Conservation (phyloP, 2,888 invertebrate species). For the Lasioglossum leucozonium region DNA sequence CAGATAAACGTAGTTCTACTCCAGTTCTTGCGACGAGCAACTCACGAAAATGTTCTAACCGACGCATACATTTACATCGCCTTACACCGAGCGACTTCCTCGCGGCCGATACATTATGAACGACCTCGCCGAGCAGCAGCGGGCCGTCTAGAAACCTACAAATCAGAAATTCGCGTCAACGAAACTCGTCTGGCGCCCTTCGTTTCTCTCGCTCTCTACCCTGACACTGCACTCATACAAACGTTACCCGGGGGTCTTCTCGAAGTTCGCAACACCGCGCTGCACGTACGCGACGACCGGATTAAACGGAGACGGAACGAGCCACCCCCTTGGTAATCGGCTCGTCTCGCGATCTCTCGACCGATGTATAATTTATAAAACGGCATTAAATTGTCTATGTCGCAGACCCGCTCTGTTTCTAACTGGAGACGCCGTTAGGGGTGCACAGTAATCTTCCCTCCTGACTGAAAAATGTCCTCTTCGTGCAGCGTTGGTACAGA, state of each 20-base stretch:
- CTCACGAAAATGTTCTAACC: slow-evolving; percentile 11
- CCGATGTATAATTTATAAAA: slow-evolving; percentile 82
- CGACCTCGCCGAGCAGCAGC: slow-evolving; percentile 25
- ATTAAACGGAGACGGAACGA: slow-evolving; percentile 70
- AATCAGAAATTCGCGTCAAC: slow-evolving; percentile 66
- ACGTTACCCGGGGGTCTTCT: slow-evolving; percentile 9
- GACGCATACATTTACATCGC: slow-evolving; percentile 17
- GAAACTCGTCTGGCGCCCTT: slow-evolving; percentile 60
- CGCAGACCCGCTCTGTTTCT: slow-evolving; percentile 69
- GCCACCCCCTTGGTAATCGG: slow-evolving; percentile 72
- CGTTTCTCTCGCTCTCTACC: slow-evolving; percentile 54
- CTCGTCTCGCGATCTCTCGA: slow-evolving; percentile 68
- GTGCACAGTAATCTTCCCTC: not conserved
- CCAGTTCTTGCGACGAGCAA: not conserved
- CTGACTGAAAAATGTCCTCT: not conserved
- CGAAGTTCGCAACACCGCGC: slow-evolving; percentile 30
- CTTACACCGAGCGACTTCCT: slow-evolving; percentile 30
- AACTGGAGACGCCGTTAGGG: slow-evolving; percentile 63
- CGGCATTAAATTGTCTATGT: slow-evolving; percentile 83
- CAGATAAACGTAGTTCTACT: not conserved
- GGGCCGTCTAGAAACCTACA: slow-evolving; percentile 64
- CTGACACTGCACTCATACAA: slow-evolving; percentile 49
- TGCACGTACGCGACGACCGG: slow-evolving; percentile 30
- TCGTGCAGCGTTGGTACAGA: not conserved
- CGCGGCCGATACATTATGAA: slow-evolving; percentile 51